phyloP scores from a whole-genome alignment of 1,140 invertebrate genomes.

The Ooceraea biroi region DNA sequence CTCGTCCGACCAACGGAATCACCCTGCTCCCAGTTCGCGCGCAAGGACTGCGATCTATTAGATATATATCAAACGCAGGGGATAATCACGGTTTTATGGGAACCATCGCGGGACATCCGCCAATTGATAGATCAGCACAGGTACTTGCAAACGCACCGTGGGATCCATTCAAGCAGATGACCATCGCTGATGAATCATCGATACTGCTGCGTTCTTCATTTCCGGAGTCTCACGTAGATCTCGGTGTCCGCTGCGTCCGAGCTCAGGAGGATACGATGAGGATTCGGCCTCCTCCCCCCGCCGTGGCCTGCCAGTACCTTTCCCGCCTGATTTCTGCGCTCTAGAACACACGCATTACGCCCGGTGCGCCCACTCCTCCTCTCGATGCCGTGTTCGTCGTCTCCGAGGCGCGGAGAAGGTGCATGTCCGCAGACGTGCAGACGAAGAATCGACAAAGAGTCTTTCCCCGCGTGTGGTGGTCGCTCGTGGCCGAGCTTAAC shows the following conservation, averaged over 20 bases:
- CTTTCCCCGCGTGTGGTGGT: constrained; percentile 29
- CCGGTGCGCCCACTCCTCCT: constrained; percentile 74
- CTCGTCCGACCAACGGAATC: not conserved
- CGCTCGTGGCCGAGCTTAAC: constrained; percentile 57
- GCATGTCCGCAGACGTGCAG: constrained; percentile 12
- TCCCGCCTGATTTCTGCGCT: constrained; percentile 81
- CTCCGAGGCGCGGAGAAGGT: constrained; percentile 30
- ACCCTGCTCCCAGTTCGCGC: not conserved
- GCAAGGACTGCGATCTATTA: too few relatives aligned
- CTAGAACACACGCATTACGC: constrained; percentile 85
- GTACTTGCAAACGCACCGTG: too few relatives aligned
- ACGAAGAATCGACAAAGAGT: not conserved
- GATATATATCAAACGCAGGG: not conserved
- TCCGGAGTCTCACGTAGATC: constrained; percentile 1
- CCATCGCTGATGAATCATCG: too few relatives aligned
- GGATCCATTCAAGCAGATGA: too few relatives aligned
- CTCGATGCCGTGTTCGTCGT: constrained; percentile 43
- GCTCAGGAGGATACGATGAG: not conserved
- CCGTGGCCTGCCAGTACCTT: constrained; percentile 81
- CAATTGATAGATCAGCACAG: too few relatives aligned
- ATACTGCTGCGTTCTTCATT: not conserved
- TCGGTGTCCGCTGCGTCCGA: not conserved
- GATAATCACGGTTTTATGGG: too few relatives aligned
- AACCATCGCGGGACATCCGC: too few relatives aligned
- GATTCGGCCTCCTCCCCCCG: not conserved